Percentiles rank a stretch among this genome's conserved stretches.
Evolutionary conservation across 2,888 invertebrate genomes (phyloP).

Genomic region (Erannis defoliaria): DNA sequence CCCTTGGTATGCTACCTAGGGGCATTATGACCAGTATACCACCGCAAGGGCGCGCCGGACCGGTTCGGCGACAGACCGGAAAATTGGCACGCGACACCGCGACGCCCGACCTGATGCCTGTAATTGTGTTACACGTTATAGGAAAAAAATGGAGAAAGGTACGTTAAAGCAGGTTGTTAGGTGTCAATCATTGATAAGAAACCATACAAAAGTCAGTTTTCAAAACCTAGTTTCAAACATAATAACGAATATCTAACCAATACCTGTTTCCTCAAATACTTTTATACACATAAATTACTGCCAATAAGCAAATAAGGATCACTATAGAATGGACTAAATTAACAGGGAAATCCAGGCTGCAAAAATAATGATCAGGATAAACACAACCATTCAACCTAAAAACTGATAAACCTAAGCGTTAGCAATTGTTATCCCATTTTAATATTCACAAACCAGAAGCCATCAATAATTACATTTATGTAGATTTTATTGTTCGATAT

Average conservation of each 20-base stretch:
- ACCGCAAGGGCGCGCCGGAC: constrained; percentile 53
- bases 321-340: not conserved
- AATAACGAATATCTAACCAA: no score
- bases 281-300: no score
- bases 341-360: not conserved
- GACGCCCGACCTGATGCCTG: constrained; percentile 43
- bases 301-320: no score
- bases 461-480: constrained; percentile 21
- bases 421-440: constrained; percentile 5
- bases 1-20: not conserved
- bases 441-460: constrained; percentile 21
- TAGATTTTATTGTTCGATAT: constrained; percentile 17
- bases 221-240: no score
- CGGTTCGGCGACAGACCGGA: constrained; percentile 66
- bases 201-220: no score
- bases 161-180: no score
- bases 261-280: no score
- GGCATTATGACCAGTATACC: constrained; percentile 31
- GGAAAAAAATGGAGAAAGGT: constrained; percentile 1
- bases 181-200: no score
- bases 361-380: constrained; percentile 1
- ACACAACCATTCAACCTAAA: not conserved
- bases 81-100: constrained; percentile 59
- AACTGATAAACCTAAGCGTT: not conserved
- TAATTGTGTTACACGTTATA: constrained; percentile 35